Conservation (phyloP, 2,113 vertebrate genomes). For the Ammodytes marinus region DNA sequence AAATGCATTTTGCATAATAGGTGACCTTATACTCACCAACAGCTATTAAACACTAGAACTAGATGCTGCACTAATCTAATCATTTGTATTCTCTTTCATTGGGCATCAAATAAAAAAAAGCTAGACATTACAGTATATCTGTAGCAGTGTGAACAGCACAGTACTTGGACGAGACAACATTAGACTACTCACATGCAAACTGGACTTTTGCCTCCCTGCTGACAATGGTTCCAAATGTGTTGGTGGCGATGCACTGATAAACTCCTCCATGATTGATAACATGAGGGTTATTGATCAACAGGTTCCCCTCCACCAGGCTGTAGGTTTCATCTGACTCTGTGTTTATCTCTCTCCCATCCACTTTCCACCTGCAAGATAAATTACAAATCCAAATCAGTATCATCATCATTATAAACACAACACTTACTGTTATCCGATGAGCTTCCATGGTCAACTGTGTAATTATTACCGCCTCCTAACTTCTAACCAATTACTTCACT, state of each 20-base stretch:
- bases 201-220: conserved; percentile 91
- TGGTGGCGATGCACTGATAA: conserved; percentile 94
- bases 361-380: conserved; percentile 90
- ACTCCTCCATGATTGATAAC: conserved; percentile 87
- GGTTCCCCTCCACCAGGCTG: conserved; percentile 89
- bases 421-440: too few species aligned
- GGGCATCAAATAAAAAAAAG: not conserved
- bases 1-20: too few species aligned
- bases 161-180: too few species aligned
- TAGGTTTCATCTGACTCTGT: conserved; percentile 86
- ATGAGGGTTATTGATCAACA: conserved; percentile 89
- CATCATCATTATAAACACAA: conserved; percentile 8
- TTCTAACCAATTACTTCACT: not conserved
- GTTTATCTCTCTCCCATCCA: conserved; percentile 88
- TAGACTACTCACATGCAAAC: conserved; percentile 91
- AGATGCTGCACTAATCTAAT: too few species aligned
- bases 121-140: not conserved
- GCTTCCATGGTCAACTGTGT: not conserved
- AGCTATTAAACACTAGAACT: too few species aligned
- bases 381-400: conserved; percentile 50
- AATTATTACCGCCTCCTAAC: not conserved
- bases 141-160: not conserved
- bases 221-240: conserved; percentile 89
- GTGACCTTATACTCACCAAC: too few species aligned
- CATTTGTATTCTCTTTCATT: too few species aligned